Evolutionary conservation across 2,888 invertebrate genomes (phyloP), one percentile per base, ranked within the genome.

Genomic region (Rugalucina vietnamica): DNA sequence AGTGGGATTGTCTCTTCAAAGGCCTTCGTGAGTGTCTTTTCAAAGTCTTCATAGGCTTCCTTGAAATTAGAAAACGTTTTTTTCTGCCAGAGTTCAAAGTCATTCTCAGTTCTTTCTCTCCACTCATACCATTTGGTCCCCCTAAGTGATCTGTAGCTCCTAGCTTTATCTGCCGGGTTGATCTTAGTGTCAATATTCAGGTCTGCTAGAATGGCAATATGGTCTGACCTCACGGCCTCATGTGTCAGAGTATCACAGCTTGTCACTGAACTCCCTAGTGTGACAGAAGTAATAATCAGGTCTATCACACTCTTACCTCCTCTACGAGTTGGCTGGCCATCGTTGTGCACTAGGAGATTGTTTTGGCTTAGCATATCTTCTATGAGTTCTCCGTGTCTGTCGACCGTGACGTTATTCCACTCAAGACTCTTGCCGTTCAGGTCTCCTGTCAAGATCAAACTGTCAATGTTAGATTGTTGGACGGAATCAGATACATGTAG

Each of bases 381-480:
- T 39, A 79, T 69, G 1, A 79, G 24, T 43, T 69, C 57, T 0
- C 79, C 74, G 27, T 72, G 60, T 74, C 65, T 54, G 34, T 79
- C 72, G 10, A 34, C 4, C 10, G 39, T 74, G 4, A 21, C n/a
- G 37, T 79, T 79, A n/a, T 18, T 21, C 79, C 65, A 79, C 34
- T 79, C 79, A 34, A 4, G 65, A 32, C 79, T 79, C 34, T 79
- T 73, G 2, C 60, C 79, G 36, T 79, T 79, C n/a, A 79, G 43
- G 24, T 74, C 74, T 24, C 74, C 74, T 27, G 36, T 24, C 4
- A 80, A 49, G 21, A 80, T 69, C 1, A 36, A 10, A 57, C 54
- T 75, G 18, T 75, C 75, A 5, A 54, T 8, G 4, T 36, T 29
- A 27, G 54, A 4, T 75, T 75, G 75, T n/a, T 75, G 49, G n/a